Evolutionary conservation across 2,888 invertebrate species (phyloP).

Genomic region (Ormyrus rosae): DNA sequence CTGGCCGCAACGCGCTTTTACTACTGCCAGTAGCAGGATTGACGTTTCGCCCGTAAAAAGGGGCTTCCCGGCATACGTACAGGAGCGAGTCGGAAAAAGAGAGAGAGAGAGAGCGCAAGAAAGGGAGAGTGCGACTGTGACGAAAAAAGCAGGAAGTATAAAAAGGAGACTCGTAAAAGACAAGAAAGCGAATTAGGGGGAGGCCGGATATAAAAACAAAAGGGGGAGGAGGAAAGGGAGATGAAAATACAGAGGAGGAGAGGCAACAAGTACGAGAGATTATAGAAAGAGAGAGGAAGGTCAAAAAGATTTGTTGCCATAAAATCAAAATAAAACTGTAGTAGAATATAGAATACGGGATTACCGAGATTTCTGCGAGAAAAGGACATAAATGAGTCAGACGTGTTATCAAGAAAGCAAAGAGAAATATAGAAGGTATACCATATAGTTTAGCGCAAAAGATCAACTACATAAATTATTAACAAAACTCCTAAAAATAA

Average conservation of each 20-base stretch:
- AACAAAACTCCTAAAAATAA: too few relatives aligned
- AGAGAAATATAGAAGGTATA: not conserved
- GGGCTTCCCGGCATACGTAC: not conserved
- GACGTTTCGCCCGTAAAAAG: conserved; percentile 41
- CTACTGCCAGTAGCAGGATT: conserved; percentile 53
- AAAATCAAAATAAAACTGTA: too few relatives aligned
- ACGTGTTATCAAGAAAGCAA: not conserved
- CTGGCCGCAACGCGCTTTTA: conserved; percentile 56
- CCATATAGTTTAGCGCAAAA: not conserved
- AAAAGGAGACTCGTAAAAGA: conserved; percentile 13
- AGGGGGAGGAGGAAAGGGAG: not conserved
- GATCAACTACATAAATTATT: not conserved
- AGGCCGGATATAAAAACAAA: conserved; percentile 1
- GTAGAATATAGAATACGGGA: not conserved
- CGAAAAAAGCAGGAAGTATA: not conserved
- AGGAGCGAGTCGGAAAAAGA: not conserved
- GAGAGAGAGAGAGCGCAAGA: not conserved
- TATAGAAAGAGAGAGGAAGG: not conserved
- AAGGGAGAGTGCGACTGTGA: not conserved
- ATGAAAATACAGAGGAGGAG: conserved; percentile 19
- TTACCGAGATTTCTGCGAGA: not conserved
- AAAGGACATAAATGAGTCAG: not conserved
- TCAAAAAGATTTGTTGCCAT: too few relatives aligned
- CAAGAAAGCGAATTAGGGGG: conserved; percentile 17
- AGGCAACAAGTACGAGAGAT: conserved; percentile 4